Evolutionary conservation across 2,888 invertebrate species (phyloP).

Genomic region (Nymphalis c-album): DNA sequence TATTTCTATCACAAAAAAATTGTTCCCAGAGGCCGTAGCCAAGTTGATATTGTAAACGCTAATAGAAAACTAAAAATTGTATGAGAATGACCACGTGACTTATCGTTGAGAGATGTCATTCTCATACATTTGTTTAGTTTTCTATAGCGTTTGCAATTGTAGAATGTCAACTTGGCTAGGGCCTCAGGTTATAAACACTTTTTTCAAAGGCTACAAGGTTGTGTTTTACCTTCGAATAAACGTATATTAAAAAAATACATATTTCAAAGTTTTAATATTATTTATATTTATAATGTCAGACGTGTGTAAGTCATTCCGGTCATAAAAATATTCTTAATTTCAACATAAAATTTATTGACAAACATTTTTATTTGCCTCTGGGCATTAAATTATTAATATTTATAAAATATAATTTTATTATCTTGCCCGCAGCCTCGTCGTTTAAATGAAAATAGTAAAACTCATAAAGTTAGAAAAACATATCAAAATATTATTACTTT

Average conservation of each 20-base stretch:
- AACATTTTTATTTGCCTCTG: slow-evolving; percentile 22
- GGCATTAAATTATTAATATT: slow-evolving; percentile 13
- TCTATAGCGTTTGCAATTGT: too few species aligned
- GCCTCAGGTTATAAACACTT: too few species aligned
- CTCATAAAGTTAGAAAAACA: not conserved
- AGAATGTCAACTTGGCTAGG: too few species aligned
- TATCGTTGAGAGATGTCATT: too few species aligned
- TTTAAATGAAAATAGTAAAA: not conserved
- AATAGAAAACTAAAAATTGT: too few species aligned
- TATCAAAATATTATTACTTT: not conserved
- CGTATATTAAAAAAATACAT: not conserved
- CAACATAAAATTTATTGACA: slow-evolving; percentile 19
- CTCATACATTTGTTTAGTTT: too few species aligned
- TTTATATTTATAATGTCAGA: slow-evolving; percentile 11
- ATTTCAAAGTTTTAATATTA: not conserved
- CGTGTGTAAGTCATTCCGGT: slow-evolving; percentile 4
- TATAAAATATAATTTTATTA: slow-evolving; percentile 13
- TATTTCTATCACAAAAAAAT: too few species aligned
- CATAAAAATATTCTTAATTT: slow-evolving; percentile 17
- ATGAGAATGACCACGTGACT: too few species aligned
- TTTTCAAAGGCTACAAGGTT: too few species aligned
- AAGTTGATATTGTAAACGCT: too few species aligned
- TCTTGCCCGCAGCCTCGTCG: not conserved
- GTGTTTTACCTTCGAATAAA: too few species aligned
- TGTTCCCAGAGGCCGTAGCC: too few species aligned